Evolutionary conservation across 2,113 vertebrate species (phyloP).

Genomic region (Thamnaconus septentrionalis): DNA sequence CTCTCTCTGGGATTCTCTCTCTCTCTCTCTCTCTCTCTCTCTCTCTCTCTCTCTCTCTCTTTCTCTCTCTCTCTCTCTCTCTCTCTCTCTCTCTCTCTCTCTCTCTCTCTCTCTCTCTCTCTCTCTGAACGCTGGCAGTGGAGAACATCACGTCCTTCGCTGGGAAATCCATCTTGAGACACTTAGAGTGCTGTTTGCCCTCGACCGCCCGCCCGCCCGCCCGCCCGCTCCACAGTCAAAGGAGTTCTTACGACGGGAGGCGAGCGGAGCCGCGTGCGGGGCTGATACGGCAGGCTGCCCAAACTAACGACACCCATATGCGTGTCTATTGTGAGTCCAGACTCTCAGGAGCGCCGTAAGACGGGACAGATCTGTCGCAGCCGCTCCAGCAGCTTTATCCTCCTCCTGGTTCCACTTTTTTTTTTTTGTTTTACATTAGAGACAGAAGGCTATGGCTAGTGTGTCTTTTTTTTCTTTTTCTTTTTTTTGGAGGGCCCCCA

Average conservation of each 20-base stretch:
- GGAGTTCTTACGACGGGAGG: constrained; percentile 34
- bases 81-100: too few species aligned
- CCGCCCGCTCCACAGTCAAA: constrained; percentile 43
- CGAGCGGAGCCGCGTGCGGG: constrained; percentile 58
- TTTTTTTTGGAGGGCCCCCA: too few species aligned
- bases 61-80: too few species aligned
- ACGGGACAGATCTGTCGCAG: constrained; percentile 37
- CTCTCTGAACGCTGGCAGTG: constrained; percentile 45
- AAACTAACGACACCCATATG: too few species aligned
- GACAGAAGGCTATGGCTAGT: too few species aligned
- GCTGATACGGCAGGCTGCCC: too few species aligned
- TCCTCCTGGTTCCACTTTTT: constrained; percentile 11
- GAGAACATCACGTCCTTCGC: constrained; percentile 54
- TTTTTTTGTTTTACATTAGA: neutral
- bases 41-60: constrained; percentile 17
- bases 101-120: too few species aligned
- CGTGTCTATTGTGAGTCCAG: constrained; percentile 22
- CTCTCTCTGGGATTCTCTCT: too few species aligned
- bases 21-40: too few species aligned
- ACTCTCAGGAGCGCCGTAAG: neutral
- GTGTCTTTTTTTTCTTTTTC: too few species aligned
- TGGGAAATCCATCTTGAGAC: constrained; percentile 54
- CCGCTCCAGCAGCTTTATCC: constrained; percentile 12
- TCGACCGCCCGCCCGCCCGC: neutral
- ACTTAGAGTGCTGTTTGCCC: constrained; percentile 54